Evolutionary conservation across 2,113 vertebrate species (phyloP).

Genomic region (Typhlomys cinereus): DNA sequence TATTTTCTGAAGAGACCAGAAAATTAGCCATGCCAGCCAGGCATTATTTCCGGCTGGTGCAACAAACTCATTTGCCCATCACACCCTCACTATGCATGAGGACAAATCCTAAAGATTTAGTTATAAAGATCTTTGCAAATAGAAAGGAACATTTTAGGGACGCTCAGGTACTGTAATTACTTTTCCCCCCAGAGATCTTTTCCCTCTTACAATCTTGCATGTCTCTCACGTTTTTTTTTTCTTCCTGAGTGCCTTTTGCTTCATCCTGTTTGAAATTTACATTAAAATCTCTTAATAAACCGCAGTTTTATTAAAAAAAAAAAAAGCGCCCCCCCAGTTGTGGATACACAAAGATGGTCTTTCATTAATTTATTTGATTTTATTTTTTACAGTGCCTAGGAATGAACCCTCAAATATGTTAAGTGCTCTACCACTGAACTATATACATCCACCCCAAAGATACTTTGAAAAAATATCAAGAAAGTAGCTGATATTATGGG

Average conservation of each 20-base stretch:
- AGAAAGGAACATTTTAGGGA: conserved; percentile 28
- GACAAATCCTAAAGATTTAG: conserved; percentile 54
- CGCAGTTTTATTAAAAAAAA: no score
- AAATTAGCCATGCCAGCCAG: conserved; percentile 23
- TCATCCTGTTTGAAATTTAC: no score
- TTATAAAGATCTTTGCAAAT: background rate
- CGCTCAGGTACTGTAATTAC: background rate
- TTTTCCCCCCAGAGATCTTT: conserved; percentile 20
- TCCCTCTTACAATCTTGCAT: no score
- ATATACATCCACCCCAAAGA: background rate
- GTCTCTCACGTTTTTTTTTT: no score
- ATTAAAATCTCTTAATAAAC: no score
- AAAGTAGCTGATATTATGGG: conserved; percentile 12
- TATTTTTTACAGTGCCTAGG: background rate
- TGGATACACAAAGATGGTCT: no score
- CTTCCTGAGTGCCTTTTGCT: no score
- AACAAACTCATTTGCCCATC: background rate
- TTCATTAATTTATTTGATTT: no score
- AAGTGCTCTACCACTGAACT: background rate
- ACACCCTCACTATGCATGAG: background rate
- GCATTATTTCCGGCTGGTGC: conserved; percentile 4
- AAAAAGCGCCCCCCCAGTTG: no score
- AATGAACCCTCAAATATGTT: background rate
- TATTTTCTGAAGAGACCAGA: conserved; percentile 24
- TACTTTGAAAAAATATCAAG: conserved; percentile 47